phyloP scores from a whole-genome alignment of 2,113 vertebrate species.

The Procavia capensis region DNA sequence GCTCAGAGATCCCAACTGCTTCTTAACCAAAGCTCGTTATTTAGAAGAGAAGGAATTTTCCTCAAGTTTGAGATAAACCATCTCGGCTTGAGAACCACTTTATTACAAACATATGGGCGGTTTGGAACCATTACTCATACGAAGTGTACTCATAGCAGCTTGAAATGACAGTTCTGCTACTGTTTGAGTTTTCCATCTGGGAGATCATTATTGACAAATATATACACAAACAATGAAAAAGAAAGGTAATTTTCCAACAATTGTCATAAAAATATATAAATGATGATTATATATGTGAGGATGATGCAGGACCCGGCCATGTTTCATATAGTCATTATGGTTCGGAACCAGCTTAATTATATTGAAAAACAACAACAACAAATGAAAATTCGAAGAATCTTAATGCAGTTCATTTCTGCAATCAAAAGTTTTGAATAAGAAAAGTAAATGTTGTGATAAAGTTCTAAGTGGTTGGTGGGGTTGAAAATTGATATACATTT shows the following conservation, averaged over 20 bases:
- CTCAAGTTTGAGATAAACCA: background rate
- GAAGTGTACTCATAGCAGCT: background rate
- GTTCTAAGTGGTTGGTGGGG: background rate
- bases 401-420: background rate
- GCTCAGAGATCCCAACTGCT: background rate
- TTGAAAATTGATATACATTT: background rate
- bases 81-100: background rate
- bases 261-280: background rate
- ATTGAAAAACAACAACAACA: background rate
- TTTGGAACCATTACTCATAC: background rate
- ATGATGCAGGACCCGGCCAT: no score
- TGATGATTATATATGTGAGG: no score
- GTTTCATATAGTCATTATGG: no score
- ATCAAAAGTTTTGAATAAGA: background rate
- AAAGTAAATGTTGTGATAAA: background rate
- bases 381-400: background rate
- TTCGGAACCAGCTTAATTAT: no score
- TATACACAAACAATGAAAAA: background rate
- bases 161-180: background rate
- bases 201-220: background rate
- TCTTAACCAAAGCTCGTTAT: background rate
- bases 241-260: background rate
- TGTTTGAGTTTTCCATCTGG: background rate
- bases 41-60: background rate
- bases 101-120: slow-evolving; percentile 1